Conservation (phyloP, 2,797 vertebrate species). For the Fistularia commersonii region DNA sequence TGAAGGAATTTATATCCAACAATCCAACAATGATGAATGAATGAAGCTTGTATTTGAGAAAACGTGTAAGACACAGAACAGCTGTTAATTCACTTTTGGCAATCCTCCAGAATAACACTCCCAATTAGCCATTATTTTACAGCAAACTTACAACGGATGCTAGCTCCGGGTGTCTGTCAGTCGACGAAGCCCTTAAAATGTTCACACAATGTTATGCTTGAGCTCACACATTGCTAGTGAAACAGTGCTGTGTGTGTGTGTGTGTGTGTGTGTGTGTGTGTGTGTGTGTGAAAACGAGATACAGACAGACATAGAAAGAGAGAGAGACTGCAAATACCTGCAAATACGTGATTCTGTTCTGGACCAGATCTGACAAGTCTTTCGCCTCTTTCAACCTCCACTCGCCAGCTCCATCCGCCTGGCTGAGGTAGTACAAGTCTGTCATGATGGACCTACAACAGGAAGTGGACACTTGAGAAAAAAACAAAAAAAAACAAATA, state of each 20-base stretch:
- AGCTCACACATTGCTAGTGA: no score
- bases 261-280: neutral
- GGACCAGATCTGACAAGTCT: slow-evolving; percentile 92
- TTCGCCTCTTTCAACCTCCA: slow-evolving; percentile 95
- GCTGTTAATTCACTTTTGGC: no score
- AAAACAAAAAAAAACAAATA: neutral
- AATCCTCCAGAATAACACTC: no score
- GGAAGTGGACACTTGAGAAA: neutral
- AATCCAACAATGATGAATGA: no score
- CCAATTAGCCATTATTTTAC: no score
- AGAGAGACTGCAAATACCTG: slow-evolving; percentile 76
- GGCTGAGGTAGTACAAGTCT: slow-evolving; percentile 98
- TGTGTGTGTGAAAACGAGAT: neutral
- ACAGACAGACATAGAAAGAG: neutral
- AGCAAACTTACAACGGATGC: no score
- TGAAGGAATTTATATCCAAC: no score
- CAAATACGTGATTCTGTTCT: slow-evolving; percentile 93
- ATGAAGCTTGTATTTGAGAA: no score
- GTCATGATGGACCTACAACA: slow-evolving; percentile 91
- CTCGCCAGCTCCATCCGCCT: slow-evolving; percentile 92
- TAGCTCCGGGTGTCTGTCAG: no score
- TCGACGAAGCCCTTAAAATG: no score
- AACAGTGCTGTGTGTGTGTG: neutral
- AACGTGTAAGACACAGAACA: no score
- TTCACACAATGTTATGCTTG: no score